These are phyloP conservation scores for Centroberyx gerrardi DNA, from an alignment of 2,797 vertebrate genomes.

Conservation along the genomic window DNA sequence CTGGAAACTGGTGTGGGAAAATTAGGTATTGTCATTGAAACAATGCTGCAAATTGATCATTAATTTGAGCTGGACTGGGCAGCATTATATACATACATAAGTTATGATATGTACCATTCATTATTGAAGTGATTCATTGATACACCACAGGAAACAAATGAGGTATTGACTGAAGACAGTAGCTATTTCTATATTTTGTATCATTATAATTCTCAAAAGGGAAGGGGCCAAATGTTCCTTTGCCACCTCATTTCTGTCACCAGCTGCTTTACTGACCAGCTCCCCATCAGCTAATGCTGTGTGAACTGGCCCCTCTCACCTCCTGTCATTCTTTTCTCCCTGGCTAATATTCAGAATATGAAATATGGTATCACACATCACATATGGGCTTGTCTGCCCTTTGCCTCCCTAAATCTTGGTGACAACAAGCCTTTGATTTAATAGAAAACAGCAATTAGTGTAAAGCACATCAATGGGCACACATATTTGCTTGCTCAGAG, in stretches of 20 bases:
- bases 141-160: slow-evolving; percentile 40
- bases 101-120: background rate
- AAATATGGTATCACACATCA: slow-evolving; percentile 5
- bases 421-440: slow-evolving; percentile 40
- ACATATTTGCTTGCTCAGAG: slow-evolving; percentile 18
- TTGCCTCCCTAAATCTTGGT: slow-evolving; percentile 14
- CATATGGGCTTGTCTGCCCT: slow-evolving; percentile 15
- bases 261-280: slow-evolving; percentile 41
- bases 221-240: slow-evolving; percentile 24
- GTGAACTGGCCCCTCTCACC: slow-evolving; percentile 14
- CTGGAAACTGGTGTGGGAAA: slow-evolving; percentile 36
- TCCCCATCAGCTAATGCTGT: slow-evolving; percentile 32
- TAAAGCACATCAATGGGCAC: slow-evolving; percentile 8
- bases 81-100: too few species aligned
- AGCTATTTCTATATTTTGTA: slow-evolving; percentile 1
- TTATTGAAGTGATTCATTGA: slow-evolving; percentile 1
- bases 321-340: slow-evolving; percentile 22
- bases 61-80: slow-evolving; percentile 29
- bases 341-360: slow-evolving; percentile 38
- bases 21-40: slow-evolving; percentile 37
- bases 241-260: slow-evolving; percentile 44
- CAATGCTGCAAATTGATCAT: slow-evolving; percentile 62
- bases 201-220: slow-evolving; percentile 39
- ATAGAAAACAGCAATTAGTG: slow-evolving; percentile 30
- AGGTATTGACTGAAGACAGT: slow-evolving; percentile 29